Evolutionary conservation across 2,113 vertebrate genomes (phyloP).

Genomic region (Notothenia rossii): DNA sequence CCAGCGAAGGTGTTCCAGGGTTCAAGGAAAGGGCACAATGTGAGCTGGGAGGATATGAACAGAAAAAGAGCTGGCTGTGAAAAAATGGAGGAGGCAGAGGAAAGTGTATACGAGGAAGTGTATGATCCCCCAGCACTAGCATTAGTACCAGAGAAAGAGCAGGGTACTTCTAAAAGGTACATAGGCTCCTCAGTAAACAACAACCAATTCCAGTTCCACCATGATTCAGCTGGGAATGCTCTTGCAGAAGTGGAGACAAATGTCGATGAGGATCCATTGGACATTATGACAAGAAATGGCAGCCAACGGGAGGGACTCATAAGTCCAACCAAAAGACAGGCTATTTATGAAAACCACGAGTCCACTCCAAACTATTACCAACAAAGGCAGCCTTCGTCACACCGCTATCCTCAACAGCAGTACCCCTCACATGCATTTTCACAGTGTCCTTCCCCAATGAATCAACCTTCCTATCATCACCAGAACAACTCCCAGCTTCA

Average conservation of each 20-base stretch:
- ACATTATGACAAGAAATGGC: conserved; percentile 57
- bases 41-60: conserved; percentile 23
- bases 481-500: conserved; percentile 50
- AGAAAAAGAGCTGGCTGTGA: conserved; percentile 27
- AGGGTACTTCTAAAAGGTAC: conserved; percentile 35
- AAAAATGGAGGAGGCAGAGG: conserved; percentile 61
- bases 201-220: conserved; percentile 65
- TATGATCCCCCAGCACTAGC: conserved; percentile 43
- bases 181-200: conserved; percentile 54
- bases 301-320: conserved; percentile 47
- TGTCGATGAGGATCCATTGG: conserved; percentile 85
- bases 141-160: conserved; percentile 30
- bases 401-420: conserved; percentile 35
- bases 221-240: conserved; percentile 81
- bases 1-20: conserved; percentile 56
- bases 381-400: conserved; percentile 43
- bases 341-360: conserved; percentile 75
- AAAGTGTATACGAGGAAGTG: conserved; percentile 76
- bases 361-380: conserved; percentile 44
- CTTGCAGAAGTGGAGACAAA: conserved; percentile 87
- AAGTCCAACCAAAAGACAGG: conserved; percentile 69
- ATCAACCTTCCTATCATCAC: conserved; percentile 46
- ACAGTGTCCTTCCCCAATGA: conserved; percentile 41
- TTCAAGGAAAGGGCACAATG: conserved; percentile 35
- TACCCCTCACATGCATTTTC: conserved; percentile 36